Conservation (phyloP, 2,113 vertebrate species). For the Larimichthys polyactis region DNA sequence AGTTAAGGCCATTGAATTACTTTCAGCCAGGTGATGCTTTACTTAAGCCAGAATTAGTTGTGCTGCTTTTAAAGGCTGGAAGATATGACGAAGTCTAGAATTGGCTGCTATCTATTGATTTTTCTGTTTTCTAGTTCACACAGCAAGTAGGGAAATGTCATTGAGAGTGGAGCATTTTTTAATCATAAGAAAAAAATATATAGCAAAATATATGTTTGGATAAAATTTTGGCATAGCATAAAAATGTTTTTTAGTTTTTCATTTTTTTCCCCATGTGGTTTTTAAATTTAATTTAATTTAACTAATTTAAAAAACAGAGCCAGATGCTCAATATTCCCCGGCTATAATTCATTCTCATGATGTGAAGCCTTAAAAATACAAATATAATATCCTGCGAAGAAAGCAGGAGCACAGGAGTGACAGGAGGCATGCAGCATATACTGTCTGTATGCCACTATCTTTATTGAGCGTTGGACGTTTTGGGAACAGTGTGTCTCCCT, state of each 20-base stretch:
- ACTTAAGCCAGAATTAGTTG: neutral
- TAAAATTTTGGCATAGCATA: neutral
- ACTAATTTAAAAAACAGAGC: neutral
- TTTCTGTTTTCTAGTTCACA: constrained; percentile 4
- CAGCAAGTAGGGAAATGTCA: neutral
- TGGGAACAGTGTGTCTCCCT: neutral
- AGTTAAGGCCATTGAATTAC: constrained; percentile 22
- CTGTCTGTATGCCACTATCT: neutral
- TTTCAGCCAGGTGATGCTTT: constrained; percentile 21
- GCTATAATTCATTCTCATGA: neutral
- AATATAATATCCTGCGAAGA: neutral
- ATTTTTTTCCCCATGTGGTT: too few relatives aligned
- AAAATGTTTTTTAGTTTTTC: neutral
- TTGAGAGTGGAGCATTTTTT: neutral
- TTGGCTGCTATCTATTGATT: neutral
- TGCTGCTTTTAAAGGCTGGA: constrained; percentile 4
- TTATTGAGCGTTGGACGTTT: neutral
- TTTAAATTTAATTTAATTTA: neutral
- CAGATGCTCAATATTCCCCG: neutral
- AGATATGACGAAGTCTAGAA: neutral
- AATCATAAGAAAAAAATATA: neutral
- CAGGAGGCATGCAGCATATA: constrained; percentile 18
- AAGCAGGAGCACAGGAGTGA: constrained; percentile 11
- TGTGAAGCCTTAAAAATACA: neutral
- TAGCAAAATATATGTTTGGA: too few relatives aligned